phyloP scores from a whole-genome alignment of 2,888 invertebrate genomes.

The Chymomyza caudatula region DNA sequence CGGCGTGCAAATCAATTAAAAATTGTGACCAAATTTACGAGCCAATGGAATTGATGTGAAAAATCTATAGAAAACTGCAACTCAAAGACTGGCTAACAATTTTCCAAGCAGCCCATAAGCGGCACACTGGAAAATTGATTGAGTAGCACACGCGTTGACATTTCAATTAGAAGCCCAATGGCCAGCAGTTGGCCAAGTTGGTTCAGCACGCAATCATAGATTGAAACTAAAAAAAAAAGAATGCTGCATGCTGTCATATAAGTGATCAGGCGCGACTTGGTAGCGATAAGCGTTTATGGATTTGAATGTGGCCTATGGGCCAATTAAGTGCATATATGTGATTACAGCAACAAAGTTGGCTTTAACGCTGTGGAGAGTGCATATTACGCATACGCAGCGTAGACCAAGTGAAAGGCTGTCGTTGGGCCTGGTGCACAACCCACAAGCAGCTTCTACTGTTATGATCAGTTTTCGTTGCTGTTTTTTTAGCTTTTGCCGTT shows the following conservation, averaged over 20 bases:
- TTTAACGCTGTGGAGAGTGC: slow-evolving; percentile 36
- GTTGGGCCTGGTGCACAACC: slow-evolving; percentile 38
- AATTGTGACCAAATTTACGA: slow-evolving; percentile 13
- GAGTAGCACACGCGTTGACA: slow-evolving; percentile 66
- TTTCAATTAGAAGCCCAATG: slow-evolving; percentile 60
- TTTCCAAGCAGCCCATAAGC: slow-evolving; percentile 37
- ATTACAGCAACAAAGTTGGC: background rate
- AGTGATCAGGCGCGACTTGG: slow-evolving; percentile 10
- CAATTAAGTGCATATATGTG: slow-evolving; percentile 43
- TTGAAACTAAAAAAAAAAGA: slow-evolving; percentile 23
- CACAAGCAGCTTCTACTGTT: slow-evolving; percentile 3
- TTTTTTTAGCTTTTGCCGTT: slow-evolving; percentile 48
- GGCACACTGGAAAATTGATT: slow-evolving; percentile 52
- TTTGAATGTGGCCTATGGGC: slow-evolving; percentile 31
- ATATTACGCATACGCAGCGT: slow-evolving; percentile 41
- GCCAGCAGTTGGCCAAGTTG: background rate
- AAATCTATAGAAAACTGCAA: background rate
- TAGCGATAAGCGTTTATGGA: slow-evolving; percentile 35
- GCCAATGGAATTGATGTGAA: background rate
- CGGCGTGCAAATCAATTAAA: slow-evolving; percentile 52
- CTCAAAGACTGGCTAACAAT: slow-evolving; percentile 9
- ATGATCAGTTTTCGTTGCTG: background rate
- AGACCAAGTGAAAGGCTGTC: slow-evolving; percentile 46
- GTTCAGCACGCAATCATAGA: slow-evolving; percentile 25
- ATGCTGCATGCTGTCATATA: slow-evolving; percentile 42